A percentile compares a stretch with the other conserved stretches of the same genome.
phyloP scores from a whole-genome alignment of 1,140 invertebrate species.

The Caenorhabditis briggsae region DNA sequence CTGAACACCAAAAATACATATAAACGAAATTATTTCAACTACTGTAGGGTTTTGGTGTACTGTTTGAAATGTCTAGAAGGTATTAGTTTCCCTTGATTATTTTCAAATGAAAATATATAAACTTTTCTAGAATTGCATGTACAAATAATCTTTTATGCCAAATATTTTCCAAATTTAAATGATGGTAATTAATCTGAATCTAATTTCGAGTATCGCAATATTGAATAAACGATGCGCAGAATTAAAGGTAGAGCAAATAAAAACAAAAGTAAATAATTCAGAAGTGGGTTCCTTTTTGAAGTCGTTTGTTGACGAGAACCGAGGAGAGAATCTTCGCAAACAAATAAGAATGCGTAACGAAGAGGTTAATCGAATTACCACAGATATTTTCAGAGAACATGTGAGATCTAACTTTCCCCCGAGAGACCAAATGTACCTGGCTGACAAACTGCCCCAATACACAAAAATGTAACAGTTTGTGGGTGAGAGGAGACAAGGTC shows the following conservation, averaged over 20 bases:
- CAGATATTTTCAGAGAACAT: background rate
- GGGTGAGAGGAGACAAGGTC: conserved; percentile 25
- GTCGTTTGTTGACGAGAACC: background rate
- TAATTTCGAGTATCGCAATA: too few relatives aligned
- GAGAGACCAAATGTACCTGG: background rate
- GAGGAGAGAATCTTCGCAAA: background rate
- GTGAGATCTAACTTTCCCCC: background rate
- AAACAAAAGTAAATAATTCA: background rate
- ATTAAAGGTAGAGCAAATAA: background rate
- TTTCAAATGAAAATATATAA: too few relatives aligned
- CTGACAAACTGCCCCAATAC: background rate
- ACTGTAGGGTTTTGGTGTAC: too few relatives aligned
- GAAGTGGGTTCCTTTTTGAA: background rate
- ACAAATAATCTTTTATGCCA: too few relatives aligned
- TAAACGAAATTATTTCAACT: too few relatives aligned
- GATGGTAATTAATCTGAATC: too few relatives aligned
- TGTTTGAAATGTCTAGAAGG: too few relatives aligned
- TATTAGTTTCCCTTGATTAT: too few relatives aligned
- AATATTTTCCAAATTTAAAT: too few relatives aligned
- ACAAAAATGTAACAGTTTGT: conserved; percentile 30
- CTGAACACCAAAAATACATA: too few relatives aligned
- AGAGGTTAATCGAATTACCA: background rate
- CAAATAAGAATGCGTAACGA: conserved; percentile 1
- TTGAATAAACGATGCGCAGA: too few relatives aligned
- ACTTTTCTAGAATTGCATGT: too few relatives aligned